A percentile compares a stretch with the other conserved stretches of the same genome.
Conservation (phyloP, 1,140 invertebrate species). For the Drosophila arizonae region DNA sequence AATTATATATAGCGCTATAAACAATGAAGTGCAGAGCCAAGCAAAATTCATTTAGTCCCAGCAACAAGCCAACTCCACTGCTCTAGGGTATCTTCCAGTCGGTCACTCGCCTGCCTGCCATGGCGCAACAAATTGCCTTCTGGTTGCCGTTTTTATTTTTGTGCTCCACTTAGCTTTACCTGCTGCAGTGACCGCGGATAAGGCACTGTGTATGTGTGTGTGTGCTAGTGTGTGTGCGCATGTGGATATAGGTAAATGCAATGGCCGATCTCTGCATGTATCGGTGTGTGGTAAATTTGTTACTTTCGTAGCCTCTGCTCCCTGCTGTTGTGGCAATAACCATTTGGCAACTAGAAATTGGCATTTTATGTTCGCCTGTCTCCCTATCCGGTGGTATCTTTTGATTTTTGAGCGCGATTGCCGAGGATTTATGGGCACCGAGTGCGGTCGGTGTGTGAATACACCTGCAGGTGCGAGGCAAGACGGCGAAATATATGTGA, state of each 20-base stretch:
- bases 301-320: slow-evolving; percentile 38
- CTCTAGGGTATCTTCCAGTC: neutral
- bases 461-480: neutral
- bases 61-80: too few species aligned
- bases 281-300: slow-evolving; percentile 53
- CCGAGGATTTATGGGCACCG: slow-evolving; percentile 73
- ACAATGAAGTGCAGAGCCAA: neutral
- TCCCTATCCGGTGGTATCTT: slow-evolving; percentile 58
- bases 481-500: neutral
- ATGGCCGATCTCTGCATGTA: slow-evolving; percentile 51
- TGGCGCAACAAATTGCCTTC: slow-evolving; percentile 70
- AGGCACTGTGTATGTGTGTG: slow-evolving; percentile 15
- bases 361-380: slow-evolving; percentile 78
- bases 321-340: slow-evolving; percentile 59
- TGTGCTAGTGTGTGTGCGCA: slow-evolving; percentile 28
- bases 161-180: slow-evolving; percentile 60
- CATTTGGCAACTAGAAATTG: slow-evolving; percentile 80
- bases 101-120: slow-evolving; percentile 5
- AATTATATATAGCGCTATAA: slow-evolving; percentile 54
- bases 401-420: slow-evolving; percentile 80
- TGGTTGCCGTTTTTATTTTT: slow-evolving; percentile 45
- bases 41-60: too few species aligned
- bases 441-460: slow-evolving; percentile 48
- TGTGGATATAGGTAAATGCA: slow-evolving; percentile 52
- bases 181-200: slow-evolving; percentile 18